Percentiles rank a stretch among this genome's conserved stretches.
phyloP scores from a whole-genome alignment of 2,797 vertebrate genomes.

The Menidia menidia region DNA sequence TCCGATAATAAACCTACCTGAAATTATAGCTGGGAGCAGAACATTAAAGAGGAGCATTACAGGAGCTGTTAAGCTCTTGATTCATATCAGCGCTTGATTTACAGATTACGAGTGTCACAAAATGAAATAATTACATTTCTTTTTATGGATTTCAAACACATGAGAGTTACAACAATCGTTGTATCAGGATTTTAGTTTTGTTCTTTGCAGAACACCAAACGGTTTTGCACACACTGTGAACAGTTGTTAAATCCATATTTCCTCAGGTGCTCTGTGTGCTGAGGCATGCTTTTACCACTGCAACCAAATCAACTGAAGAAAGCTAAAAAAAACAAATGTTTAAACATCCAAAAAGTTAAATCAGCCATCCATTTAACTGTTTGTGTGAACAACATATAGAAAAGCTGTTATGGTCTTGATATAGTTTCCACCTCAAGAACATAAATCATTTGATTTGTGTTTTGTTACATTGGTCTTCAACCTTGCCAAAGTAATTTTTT shows the following conservation, averaged over 20 bases:
- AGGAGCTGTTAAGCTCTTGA: slow-evolving; percentile 45
- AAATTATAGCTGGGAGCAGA: slow-evolving; percentile 60
- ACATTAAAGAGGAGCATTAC: slow-evolving; percentile 62
- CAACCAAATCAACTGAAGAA: no score
- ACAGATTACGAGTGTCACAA: slow-evolving; percentile 39
- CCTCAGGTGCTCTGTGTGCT: slow-evolving; percentile 27
- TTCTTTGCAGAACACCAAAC: slow-evolving; percentile 21
- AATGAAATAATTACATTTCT: slow-evolving; percentile 54
- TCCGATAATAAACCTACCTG: slow-evolving; percentile 62
- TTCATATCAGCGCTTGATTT: slow-evolving; percentile 36
- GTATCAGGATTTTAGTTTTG: slow-evolving; percentile 51
- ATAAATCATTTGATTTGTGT: neutral
- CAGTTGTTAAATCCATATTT: slow-evolving; percentile 18
- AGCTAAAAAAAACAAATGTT: neutral
- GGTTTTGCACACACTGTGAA: slow-evolving; percentile 14
- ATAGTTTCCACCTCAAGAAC: neutral
- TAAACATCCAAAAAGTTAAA: neutral
- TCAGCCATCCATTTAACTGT: neutral
- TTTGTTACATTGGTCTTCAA: neutral
- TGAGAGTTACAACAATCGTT: slow-evolving; percentile 26
- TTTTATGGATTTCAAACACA: slow-evolving; percentile 29
- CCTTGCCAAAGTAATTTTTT: neutral
- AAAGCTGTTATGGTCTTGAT: neutral
- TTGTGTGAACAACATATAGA: neutral
- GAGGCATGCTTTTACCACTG: neutral